Percentiles rank a stretch among this genome's conserved stretches.
phyloP scores from a whole-genome alignment of 2,888 invertebrate species.

The Epicampocera succincta region DNA sequence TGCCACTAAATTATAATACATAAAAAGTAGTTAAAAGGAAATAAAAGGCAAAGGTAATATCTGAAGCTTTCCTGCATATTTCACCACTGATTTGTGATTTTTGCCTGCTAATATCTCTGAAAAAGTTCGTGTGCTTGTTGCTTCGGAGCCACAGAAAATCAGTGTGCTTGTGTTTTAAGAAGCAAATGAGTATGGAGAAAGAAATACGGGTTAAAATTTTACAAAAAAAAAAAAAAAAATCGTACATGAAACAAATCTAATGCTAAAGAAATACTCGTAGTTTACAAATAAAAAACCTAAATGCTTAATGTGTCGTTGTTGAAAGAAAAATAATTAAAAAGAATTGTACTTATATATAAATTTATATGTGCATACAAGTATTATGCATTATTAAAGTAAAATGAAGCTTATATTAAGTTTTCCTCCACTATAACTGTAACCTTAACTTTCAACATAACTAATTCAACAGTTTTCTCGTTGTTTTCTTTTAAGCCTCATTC shows the following conservation, averaged over 20 bases:
- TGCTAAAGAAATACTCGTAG: background rate
- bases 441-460: constrained; percentile 66
- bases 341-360: background rate
- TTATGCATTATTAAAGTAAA: constrained; percentile 11
- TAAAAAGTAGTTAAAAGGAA: constrained; percentile 26
- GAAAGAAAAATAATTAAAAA: background rate
- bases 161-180: constrained; percentile 25
- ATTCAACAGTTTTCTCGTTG: constrained; percentile 63
- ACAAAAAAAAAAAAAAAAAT: constrained; percentile 17
- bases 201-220: constrained; percentile 33
- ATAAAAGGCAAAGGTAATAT: constrained; percentile 70
- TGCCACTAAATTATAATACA: constrained; percentile 43
- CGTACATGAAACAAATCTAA: constrained; percentile 16
- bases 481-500: constrained; percentile 13
- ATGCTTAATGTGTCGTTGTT: background rate
- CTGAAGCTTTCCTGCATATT: constrained; percentile 57
- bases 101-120: constrained; percentile 45
- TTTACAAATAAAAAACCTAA: background rate
- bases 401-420: constrained; percentile 22
- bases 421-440: constrained; percentile 53
- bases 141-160: constrained; percentile 8
- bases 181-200: constrained; percentile 9
- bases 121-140: constrained; percentile 8
- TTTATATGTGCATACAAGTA: background rate
- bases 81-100: constrained; percentile 67